Conservation (phyloP, 2,113 vertebrate genomes). For the Platichthys stellatus region DNA sequence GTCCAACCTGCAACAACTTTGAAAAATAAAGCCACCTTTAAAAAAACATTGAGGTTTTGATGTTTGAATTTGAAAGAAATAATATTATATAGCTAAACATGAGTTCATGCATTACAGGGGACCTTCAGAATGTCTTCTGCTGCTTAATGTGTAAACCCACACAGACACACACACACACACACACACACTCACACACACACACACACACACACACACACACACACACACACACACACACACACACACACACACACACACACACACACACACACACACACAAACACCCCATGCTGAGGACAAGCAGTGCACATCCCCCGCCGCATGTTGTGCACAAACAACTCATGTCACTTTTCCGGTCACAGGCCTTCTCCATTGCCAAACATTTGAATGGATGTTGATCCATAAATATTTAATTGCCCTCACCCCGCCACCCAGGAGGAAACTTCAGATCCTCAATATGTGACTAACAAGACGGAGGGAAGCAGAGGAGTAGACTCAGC, state of each 20-base stretch:
- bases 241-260: conserved; percentile 6
- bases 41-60: no score
- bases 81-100: no score
- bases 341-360: conserved; percentile 69
- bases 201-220: conserved; percentile 6
- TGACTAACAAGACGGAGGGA: conserved; percentile 53
- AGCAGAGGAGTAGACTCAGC: neutral
- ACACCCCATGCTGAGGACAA: conserved; percentile 30
- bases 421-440: conserved; percentile 40
- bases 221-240: conserved; percentile 5
- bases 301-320: conserved; percentile 39
- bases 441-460: conserved; percentile 47
- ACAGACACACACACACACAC: conserved; percentile 3
- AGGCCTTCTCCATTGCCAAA: conserved; percentile 53
- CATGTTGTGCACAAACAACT: conserved; percentile 40
- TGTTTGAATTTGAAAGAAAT: no score
- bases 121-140: no score
- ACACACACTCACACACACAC: conserved; percentile 8
- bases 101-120: no score
- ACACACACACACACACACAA: conserved; percentile 10
- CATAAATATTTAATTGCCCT: conserved; percentile 77
- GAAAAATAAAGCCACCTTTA: no score
- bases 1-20: neutral
- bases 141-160: neutral
- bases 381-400: conserved; percentile 74